Base-by-base conservation (phyloP, 2,888 invertebrate genomes). In the Lamellibrachia satsuma region DNA sequence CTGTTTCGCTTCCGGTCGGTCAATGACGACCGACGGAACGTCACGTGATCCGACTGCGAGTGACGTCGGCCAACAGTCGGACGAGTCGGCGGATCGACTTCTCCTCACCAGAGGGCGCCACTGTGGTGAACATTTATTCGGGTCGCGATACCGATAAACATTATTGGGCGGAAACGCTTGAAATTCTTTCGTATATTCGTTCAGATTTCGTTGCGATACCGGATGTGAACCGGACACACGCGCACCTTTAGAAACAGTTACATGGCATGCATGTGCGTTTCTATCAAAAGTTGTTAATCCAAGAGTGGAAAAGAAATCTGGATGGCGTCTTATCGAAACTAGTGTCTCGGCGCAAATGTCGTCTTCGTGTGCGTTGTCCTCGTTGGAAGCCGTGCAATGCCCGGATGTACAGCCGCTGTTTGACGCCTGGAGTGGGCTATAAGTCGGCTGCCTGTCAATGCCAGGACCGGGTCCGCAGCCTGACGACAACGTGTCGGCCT, bases 101-200 rank as follows among this genome's bases (percentile, higher is more conserved):
- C 75, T 22, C 75, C 75, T 75, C 75, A n/a, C n/a, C 15, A 75
- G 75, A n/a, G 15, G 75, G n/a, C 75, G 75, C 75, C 75, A 75
- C 75, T 75, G 75, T 75, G 11, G 75, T 22, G 75, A 3, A 11
- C 6, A 22, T 75, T 15, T 75, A 75, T 75, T 75, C 75, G 75
- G 75, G 22, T 75, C 75, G 75, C 75, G 75, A 75, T 75, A 75
- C 75, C 75, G 75, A 75, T 75, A 75, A 15, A 75, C n/a, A 75
- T 22, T 75, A 11, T 6, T 75, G 2, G 75, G 75, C 22, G 75
- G 75, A 75, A 75, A 75, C 75, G 75, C 22, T 22, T 75, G 75
- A 22, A 75, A 75, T 75, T 75, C 75, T n/a, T 75, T 75, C 22
- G 75, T 75, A 22, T 75, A 75, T 75, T 75, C 75, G 22, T 75